Evolutionary conservation across 2,113 vertebrate species (phyloP).

Genomic region (Anser brachyrhynchus): DNA sequence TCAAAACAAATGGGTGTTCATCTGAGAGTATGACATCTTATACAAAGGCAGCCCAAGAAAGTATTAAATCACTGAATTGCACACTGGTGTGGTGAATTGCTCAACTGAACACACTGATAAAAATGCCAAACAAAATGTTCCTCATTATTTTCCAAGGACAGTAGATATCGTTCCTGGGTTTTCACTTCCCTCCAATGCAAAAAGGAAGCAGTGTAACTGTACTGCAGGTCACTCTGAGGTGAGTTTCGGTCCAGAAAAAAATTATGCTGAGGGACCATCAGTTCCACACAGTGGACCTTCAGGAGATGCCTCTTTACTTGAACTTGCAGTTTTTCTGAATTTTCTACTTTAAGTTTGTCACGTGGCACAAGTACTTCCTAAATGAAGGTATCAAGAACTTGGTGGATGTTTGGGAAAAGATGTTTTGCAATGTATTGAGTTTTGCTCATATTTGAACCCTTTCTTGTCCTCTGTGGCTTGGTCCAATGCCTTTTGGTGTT

Average conservation of each 20-base stretch:
- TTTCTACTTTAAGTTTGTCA: background rate
- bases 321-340: constrained; percentile 13
- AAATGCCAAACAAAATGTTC: background rate
- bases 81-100: background rate
- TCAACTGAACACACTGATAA: background rate
- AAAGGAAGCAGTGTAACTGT: background rate
- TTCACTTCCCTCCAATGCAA: background rate
- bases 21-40: background rate
- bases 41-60: background rate
- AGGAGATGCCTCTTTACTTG: background rate
- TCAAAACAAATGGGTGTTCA: background rate
- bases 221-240: background rate
- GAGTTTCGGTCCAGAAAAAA: background rate
- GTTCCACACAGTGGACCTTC: background rate
- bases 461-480: constrained; percentile 48
- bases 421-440: background rate
- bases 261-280: background rate
- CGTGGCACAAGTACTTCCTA: background rate
- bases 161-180: rapidly evolving
- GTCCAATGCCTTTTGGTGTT: background rate
- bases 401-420: constrained; percentile 33
- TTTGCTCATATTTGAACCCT: background rate
- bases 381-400: background rate
- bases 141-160: background rate
- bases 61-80: background rate